phyloP scores from a whole-genome alignment of 1,140 invertebrate genomes.

The Drosophila pseudoobscura region DNA sequence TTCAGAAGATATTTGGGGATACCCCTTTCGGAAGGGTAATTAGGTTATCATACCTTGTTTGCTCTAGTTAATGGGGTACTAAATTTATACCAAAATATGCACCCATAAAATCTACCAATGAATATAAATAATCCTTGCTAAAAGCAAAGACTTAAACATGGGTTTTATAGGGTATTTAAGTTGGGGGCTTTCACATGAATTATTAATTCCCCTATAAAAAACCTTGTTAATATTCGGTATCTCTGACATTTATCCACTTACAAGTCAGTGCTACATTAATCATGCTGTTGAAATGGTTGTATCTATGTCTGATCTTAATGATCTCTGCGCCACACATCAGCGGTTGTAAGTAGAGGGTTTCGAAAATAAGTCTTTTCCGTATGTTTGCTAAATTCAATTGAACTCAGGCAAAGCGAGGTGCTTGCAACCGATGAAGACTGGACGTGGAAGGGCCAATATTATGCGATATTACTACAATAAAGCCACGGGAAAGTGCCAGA shows the following conservation, averaged over 20 bases:
- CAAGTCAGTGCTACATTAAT: conserved; percentile 34
- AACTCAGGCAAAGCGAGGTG: conserved; percentile 2
- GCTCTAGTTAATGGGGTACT: not conserved
- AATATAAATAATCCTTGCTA: conserved; percentile 17
- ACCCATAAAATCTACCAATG: conserved; percentile 7
- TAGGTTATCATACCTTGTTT: not conserved
- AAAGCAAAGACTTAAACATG: not conserved
- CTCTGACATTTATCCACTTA: conserved; percentile 28
- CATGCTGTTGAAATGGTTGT: conserved; percentile 37
- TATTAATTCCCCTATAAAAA: conserved; percentile 40
- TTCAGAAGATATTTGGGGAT: not conserved
- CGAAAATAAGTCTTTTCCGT: not conserved
- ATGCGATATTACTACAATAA: conserved; percentile 16
- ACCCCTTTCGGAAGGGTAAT: conserved; percentile 14
- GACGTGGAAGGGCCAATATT: not conserved
- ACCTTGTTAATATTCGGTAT: conserved; percentile 24
- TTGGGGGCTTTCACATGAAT: not conserved
- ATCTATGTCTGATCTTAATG: conserved; percentile 36
- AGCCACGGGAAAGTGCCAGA: not conserved
- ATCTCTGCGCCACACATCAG: conserved; percentile 12
- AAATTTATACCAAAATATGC: conserved; percentile 2
- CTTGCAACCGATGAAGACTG: not conserved
- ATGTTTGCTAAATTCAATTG: not conserved
- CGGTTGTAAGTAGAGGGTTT: conserved; percentile 16
- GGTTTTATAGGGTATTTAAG: conserved; percentile 29